These are phyloP conservation scores for Nylanderia fulva DNA, from an alignment of 1,140 invertebrate species.

Conservation along the genomic window DNA sequence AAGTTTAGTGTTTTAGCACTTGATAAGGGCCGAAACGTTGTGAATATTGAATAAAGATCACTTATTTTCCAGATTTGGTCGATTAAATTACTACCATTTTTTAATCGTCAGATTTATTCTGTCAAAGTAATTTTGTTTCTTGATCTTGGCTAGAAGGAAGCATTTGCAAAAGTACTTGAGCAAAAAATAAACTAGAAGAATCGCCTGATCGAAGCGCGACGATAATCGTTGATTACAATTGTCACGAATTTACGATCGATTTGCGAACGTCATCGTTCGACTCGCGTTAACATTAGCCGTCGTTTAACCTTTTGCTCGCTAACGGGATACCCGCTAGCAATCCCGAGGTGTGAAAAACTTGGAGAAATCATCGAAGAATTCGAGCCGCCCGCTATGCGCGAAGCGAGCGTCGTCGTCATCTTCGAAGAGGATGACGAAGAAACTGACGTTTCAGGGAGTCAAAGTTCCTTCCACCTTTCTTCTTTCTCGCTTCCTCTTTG, in stretches of 20 bases:
- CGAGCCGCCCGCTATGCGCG: slow-evolving; percentile 55
- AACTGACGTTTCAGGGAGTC: slow-evolving; percentile 59
- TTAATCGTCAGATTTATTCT: neutral
- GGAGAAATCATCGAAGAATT: slow-evolving; percentile 54
- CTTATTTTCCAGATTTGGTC: no score
- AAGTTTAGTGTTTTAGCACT: no score
- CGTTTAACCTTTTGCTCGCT: slow-evolving; percentile 51
- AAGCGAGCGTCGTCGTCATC: slow-evolving; percentile 3
- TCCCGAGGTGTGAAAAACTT: slow-evolving; percentile 49
- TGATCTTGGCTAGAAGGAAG: neutral
- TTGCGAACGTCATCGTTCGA: slow-evolving; percentile 44
- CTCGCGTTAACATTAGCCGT: slow-evolving; percentile 37
- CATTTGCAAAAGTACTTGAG: slow-evolving; percentile 15
- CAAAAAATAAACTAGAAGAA: slow-evolving; percentile 13
- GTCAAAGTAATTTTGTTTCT: neutral
- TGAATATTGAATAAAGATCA: no score
- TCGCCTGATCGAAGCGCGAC: neutral
- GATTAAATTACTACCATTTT: no score
- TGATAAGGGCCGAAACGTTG: no score
- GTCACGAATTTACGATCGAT: slow-evolving; percentile 39
- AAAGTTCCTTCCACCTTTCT: slow-evolving; percentile 57
- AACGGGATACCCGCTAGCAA: slow-evolving; percentile 35
- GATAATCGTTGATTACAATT: slow-evolving; percentile 40
- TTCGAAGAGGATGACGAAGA: slow-evolving; percentile 50
- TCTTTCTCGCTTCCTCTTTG: neutral